Evolutionary conservation across 1,140 invertebrate genomes (phyloP), one percentile per base, ranked within the genome.

Genomic region (Caenorhabditis inopinata): DNA sequence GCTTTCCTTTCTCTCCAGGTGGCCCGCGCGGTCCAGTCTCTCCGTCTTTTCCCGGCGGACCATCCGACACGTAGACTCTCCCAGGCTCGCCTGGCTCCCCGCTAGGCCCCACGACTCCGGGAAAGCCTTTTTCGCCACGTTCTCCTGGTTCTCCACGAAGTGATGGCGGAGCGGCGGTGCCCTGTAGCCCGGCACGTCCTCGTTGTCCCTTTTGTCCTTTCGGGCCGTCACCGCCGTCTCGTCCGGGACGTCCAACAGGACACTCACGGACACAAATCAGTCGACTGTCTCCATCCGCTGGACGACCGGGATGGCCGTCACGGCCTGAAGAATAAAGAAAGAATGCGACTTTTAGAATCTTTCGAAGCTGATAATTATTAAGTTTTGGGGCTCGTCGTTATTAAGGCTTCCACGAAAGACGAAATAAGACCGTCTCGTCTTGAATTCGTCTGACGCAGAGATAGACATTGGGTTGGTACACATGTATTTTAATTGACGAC

Each of bases 31-130:
- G 76, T 5, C 76, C 76, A 3, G 76, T 51, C 11, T 78, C 76
- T 32, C 76, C 76, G 27, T 78, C 76, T 47, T 78, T 78, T 25
- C 76, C 76, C 3, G 76, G 76, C 42, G 76, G 76, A 7, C 76
- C 76, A 25, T 78, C 76, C 27, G 76, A 51, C 38, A 53, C 53
- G 46, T 62, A 78, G 0, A 78, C 21, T 62, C 38, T 62, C 29
- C 76, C 76, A 16, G 76, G 76, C 18, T 78, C 76, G 16, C 76
- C 76, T 12, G 42, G 49, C 21, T 78, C 76, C 46, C 76, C 76
- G 2, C 35, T 1, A 12, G n/a, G 35, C 25, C 76, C 76, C 1
- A 42, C 38, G 14, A 21, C 32, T 1, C 76, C 76, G 11, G 49
- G 49, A 25, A 78, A 78, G 18, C 76, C 76, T 14, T 51, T 51